Conservation (phyloP, 2,888 invertebrate species). For the Lypha dubia region DNA sequence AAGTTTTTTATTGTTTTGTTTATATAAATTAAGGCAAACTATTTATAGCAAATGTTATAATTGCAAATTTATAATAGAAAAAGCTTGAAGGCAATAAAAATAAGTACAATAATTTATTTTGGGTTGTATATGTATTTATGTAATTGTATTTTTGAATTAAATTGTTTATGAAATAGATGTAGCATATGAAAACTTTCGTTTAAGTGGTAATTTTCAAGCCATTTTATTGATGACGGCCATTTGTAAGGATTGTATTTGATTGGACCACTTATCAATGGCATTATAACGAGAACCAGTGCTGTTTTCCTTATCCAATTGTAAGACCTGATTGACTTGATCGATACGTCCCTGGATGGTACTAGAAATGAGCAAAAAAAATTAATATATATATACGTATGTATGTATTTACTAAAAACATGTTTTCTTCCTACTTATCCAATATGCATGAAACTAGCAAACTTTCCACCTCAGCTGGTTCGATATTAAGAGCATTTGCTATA, state of each 20-base stretch:
- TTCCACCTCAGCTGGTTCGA: constrained; percentile 97
- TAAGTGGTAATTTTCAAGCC: constrained; percentile 85
- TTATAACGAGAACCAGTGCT: constrained; percentile 93
- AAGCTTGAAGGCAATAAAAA: constrained; percentile 29
- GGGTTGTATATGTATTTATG: neutral
- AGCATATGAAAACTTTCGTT: constrained; percentile 39
- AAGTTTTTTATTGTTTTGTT: constrained; percentile 75
- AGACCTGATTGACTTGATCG: constrained; percentile 96
- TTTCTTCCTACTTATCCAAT: constrained; percentile 92
- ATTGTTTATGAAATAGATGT: constrained; percentile 3
- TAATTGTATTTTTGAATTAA: neutral
- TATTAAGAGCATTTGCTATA: constrained; percentile 97
- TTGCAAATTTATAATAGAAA: constrained; percentile 54
- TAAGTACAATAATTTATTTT: neutral
- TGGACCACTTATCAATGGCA: constrained; percentile 98
- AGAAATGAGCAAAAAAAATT: constrained; percentile 56
- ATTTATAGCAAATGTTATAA: constrained; percentile 63
- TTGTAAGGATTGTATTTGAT: constrained; percentile 94
- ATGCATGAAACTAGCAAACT: constrained; percentile 98
- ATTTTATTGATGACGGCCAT: constrained; percentile 96
- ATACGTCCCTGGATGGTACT: constrained; percentile 94
- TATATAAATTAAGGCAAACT: constrained; percentile 69
- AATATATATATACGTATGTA: too few relatives aligned
- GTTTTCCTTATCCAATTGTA: constrained; percentile 92
- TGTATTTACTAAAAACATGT: neutral